Percentiles rank a stretch among this genome's conserved stretches.
These are phyloP conservation scores for Holothuria glaberrima DNA, from an alignment of 35 echinoderm and acorn worm species.

Conservation along the genomic window DNA sequence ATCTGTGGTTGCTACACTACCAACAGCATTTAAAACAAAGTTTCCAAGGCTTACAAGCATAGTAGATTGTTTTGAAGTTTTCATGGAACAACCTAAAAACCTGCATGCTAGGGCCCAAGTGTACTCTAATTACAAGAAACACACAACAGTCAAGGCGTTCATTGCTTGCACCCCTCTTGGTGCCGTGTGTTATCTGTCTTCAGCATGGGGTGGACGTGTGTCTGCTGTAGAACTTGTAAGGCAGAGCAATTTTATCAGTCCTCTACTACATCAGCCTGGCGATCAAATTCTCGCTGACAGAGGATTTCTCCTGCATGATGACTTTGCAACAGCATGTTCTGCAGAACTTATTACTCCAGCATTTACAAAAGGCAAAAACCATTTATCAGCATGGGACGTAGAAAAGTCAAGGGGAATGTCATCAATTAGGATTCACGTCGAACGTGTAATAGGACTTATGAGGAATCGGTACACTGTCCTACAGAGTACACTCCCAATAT, in stretches of 20 bases:
- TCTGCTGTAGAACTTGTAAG: background rate
- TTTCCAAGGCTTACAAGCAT: background rate
- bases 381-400: background rate
- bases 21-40: background rate
- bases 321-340: background rate
- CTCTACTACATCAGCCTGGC: background rate
- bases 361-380: background rate
- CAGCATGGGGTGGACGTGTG: background rate
- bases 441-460: too few relatives aligned
- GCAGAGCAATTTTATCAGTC: background rate
- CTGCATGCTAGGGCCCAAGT: background rate
- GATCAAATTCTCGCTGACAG: background rate
- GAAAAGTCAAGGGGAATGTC: too few relatives aligned
- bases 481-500: too few relatives aligned
- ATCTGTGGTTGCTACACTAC: background rate
- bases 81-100: background rate
- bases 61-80: background rate
- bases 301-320: background rate
- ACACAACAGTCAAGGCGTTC: background rate
- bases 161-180: background rate
- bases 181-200: background rate
- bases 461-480: too few relatives aligned
- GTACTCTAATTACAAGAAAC: constrained; percentile 1
- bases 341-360: background rate
- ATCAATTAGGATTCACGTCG: too few relatives aligned